Evolutionary conservation across 1,140 invertebrate species (phyloP).

Genomic region (Rhysida immarginata): DNA sequence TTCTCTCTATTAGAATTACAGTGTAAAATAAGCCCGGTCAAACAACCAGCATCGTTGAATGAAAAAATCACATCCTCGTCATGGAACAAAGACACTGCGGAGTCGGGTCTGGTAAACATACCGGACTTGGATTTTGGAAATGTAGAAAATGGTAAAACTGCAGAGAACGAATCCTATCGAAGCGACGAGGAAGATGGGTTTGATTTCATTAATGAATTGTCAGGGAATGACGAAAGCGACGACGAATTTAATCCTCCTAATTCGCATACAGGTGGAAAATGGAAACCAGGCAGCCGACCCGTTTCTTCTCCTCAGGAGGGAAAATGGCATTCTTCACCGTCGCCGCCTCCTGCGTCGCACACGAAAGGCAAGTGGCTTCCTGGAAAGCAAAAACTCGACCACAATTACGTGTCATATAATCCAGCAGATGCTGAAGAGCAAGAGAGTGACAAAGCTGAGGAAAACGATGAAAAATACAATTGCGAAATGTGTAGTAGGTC

Average conservation of each 20-base stretch:
- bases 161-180: slow-evolving; percentile 3
- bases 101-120: slow-evolving; percentile 23
- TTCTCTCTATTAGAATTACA: slow-evolving; percentile 6
- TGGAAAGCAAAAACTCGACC: slow-evolving; percentile 17
- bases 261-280: slow-evolving; percentile 54
- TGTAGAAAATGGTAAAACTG: neutral
- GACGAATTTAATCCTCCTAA: slow-evolving; percentile 35
- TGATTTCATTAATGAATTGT: slow-evolving; percentile 4
- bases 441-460: neutral
- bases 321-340: slow-evolving; percentile 23
- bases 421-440: neutral
- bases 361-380: slow-evolving; percentile 63
- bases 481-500: neutral
- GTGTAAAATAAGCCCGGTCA: slow-evolving; percentile 1
- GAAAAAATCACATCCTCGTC: neutral
- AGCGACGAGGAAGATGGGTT: slow-evolving; percentile 19
- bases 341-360: slow-evolving; percentile 43
- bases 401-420: slow-evolving; percentile 17
- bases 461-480: neutral
- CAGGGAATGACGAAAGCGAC: slow-evolving; percentile 21
- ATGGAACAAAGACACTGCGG: slow-evolving; percentile 12
- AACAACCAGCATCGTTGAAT: neutral
- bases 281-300: slow-evolving; percentile 39
- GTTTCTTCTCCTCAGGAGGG: slow-evolving; percentile 9
- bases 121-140: slow-evolving; percentile 21